Conservation (phyloP, 2,888 invertebrate genomes). For the Agonopterix alstromeriana region DNA sequence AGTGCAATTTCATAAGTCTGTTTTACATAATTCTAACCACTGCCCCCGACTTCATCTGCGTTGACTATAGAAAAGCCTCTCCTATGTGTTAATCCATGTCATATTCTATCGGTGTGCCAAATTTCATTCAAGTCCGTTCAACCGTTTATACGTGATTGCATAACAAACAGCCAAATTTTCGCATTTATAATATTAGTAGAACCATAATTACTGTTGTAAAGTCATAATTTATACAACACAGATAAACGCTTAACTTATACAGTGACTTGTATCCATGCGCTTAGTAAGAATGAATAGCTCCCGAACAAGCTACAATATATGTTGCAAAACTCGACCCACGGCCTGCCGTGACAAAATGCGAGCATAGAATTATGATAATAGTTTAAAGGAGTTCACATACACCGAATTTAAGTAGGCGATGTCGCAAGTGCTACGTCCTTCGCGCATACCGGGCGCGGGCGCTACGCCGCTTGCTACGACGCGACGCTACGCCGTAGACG, state of each 20-base stretch:
- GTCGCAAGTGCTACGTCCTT: slow-evolving; percentile 31
- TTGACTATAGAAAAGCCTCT: too few species aligned
- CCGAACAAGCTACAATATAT: slow-evolving; percentile 36
- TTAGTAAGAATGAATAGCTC: slow-evolving; percentile 36
- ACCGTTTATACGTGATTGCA: too few species aligned
- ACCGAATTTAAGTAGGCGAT: slow-evolving; percentile 51
- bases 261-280: slow-evolving; percentile 3
- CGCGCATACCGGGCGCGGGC: slow-evolving; percentile 28
- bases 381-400: slow-evolving; percentile 60
- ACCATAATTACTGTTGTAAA: too few species aligned
- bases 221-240: neutral
- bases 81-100: too few species aligned
- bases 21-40: too few species aligned
- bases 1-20: too few species aligned
- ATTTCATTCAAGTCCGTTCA: too few species aligned
- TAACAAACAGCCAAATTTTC: too few species aligned
- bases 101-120: too few species aligned
- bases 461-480: slow-evolving; percentile 31
- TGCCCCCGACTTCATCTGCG: too few species aligned
- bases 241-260: neutral
- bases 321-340: slow-evolving; percentile 37
- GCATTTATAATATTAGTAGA: too few species aligned
- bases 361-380: slow-evolving; percentile 68
- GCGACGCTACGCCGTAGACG: slow-evolving; percentile 39
- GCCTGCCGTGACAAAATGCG: slow-evolving; percentile 57